Conservation (phyloP, 2,113 vertebrate species). For the Bambusicola thoracicus region DNA sequence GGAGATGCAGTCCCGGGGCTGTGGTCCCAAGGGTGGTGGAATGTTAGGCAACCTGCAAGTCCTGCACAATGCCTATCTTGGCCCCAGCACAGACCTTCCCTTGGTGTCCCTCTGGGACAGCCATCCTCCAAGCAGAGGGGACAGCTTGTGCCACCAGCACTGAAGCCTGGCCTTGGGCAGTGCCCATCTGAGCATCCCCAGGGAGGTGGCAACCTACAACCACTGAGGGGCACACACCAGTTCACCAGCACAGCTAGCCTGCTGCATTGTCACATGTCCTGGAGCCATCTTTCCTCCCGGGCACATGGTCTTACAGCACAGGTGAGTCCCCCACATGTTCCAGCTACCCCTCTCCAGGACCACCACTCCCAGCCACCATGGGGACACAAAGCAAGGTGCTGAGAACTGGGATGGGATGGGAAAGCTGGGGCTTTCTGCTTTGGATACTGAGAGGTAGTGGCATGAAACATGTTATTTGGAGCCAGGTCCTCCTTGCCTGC, state of each 20-base stretch:
- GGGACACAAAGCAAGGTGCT: background rate
- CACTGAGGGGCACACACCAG: background rate
- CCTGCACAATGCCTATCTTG: background rate
- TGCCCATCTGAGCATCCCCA: background rate
- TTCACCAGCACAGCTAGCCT: background rate
- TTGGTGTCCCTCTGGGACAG: background rate
- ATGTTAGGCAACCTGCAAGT: fast-evolving
- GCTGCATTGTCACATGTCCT: background rate
- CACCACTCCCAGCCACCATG: background rate
- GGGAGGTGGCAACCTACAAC: background rate
- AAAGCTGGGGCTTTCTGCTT: background rate
- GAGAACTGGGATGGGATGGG: fast-evolving
- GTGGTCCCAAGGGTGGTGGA: fast-evolving
- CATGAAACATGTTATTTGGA: background rate
- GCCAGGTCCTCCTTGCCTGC: background rate
- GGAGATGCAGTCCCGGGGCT: background rate
- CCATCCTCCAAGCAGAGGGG: background rate
- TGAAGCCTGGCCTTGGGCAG: background rate
- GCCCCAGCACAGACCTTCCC: background rate
- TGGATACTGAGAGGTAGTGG: background rate
- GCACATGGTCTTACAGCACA: fast-evolving
- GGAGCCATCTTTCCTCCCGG: background rate
- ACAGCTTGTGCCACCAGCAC: background rate
- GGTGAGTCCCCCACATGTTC: background rate
- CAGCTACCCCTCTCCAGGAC: background rate